Percentiles rank a stretch among this genome's conserved stretches.
These are phyloP conservation scores for Petromus typicus DNA, from an alignment of 2,113 vertebrate species.

Conservation along the genomic window DNA sequence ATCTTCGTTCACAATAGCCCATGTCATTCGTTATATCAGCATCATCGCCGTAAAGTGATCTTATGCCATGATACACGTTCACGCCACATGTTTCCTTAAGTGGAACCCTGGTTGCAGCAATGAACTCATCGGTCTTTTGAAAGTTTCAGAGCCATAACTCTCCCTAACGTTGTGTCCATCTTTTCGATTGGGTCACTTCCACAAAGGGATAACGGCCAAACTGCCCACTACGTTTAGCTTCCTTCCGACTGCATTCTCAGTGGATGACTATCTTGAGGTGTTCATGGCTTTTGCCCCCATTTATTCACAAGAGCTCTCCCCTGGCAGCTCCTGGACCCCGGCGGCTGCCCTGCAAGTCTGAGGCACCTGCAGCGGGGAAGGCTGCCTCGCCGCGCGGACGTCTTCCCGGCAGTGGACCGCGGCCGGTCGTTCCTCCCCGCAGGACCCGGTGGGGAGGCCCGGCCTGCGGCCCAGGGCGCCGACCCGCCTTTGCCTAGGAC, in stretches of 20 bases:
- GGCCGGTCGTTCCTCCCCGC: not conserved
- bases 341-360: not conserved
- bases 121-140: not conserved
- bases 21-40: not conserved
- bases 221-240: not conserved
- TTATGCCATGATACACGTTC: too few species aligned
- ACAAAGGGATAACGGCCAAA: not conserved
- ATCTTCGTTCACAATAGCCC: not conserved
- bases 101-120: not conserved
- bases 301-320: not conserved
- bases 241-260: not conserved
- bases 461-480: not conserved
- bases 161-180: not conserved
- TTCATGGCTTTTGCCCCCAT: not conserved
- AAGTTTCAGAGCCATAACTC: not conserved
- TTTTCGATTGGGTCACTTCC: not conserved
- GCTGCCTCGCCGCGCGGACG: not conserved
- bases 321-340: not conserved
- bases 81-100: not conserved
- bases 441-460: not conserved
- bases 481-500: fast-evolving
- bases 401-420: not conserved
- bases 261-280: not conserved
- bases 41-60: not conserved
- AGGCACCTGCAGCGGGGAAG: not conserved